Conservation (phyloP, 2,797 vertebrate species). For the Phalloptychus januarius region DNA sequence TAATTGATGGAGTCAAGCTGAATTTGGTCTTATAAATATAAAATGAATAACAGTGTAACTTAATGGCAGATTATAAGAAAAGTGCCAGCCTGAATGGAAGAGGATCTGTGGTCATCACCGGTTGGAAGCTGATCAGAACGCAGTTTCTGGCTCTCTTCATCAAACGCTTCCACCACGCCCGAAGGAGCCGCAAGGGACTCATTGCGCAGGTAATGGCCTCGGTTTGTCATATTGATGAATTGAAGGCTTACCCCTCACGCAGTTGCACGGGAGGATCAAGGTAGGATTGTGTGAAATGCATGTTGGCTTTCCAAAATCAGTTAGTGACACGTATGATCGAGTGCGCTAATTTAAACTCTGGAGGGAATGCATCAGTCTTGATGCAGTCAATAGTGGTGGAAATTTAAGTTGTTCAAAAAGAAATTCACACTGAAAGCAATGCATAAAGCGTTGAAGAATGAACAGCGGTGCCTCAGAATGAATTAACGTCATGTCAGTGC, state of each 20-base stretch:
- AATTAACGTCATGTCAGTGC: slow-evolving; percentile 28
- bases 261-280: slow-evolving; percentile 59
- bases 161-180: slow-evolving; percentile 95
- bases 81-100: slow-evolving; percentile 82
- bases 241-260: slow-evolving; percentile 48
- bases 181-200: slow-evolving; percentile 93
- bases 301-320: slow-evolving; percentile 63
- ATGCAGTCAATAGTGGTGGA: slow-evolving; percentile 34
- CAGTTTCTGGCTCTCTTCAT: slow-evolving; percentile 95
- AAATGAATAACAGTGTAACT: slow-evolving; percentile 46
- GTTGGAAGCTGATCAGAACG: slow-evolving; percentile 89
- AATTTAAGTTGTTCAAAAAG: slow-evolving; percentile 43
- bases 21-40: slow-evolving; percentile 17
- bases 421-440: slow-evolving; percentile 18
- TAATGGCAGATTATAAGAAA: slow-evolving; percentile 75
- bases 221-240: slow-evolving; percentile 72
- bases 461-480: slow-evolving; percentile 11
- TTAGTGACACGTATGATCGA: slow-evolving; percentile 61
- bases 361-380: slow-evolving; percentile 50
- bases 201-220: slow-evolving; percentile 91
- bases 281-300: slow-evolving; percentile 59
- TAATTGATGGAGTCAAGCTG: slow-evolving; percentile 15
- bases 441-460: slow-evolving; percentile 19
- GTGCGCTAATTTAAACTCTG: slow-evolving; percentile 54
- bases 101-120: slow-evolving; percentile 88